phyloP scores from a whole-genome alignment of 2,888 invertebrate genomes.

The Dysmachus trigonus region DNA sequence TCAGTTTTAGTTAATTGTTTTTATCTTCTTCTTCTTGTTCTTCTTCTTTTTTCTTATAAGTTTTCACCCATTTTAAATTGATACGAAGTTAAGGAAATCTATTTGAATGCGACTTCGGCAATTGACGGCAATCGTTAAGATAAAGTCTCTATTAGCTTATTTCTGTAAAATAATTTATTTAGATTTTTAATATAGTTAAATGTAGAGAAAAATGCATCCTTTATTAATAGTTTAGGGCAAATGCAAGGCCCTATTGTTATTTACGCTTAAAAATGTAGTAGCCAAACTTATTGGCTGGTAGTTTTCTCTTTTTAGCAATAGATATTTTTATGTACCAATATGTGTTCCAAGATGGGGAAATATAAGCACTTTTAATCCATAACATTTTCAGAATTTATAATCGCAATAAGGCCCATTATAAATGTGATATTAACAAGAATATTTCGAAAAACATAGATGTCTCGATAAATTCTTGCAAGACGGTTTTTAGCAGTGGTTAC shows the following conservation, averaged over 20 bases:
- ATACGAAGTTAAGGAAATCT: not conserved
- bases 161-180: not conserved
- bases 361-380: not conserved
- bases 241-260: not conserved
- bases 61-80: not conserved
- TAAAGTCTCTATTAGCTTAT: not conserved
- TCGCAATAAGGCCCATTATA: not conserved
- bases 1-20: constrained; percentile 12
- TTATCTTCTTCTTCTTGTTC: constrained; percentile 5
- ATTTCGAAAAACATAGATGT: too few relatives aligned
- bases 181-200: not conserved
- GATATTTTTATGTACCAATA: not conserved
- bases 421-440: not conserved
- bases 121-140: not conserved
- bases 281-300: not conserved
- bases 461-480: too few relatives aligned
- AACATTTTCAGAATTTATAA: not conserved
- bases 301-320: not conserved
- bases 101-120: not conserved
- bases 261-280: not conserved
- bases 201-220: not conserved
- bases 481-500: too few relatives aligned
- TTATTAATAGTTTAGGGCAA: not conserved
- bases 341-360: not conserved
- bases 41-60: constrained; percentile 25